phyloP scores from a whole-genome alignment of 2,797 vertebrate species.

The Coreius guichenoti region DNA sequence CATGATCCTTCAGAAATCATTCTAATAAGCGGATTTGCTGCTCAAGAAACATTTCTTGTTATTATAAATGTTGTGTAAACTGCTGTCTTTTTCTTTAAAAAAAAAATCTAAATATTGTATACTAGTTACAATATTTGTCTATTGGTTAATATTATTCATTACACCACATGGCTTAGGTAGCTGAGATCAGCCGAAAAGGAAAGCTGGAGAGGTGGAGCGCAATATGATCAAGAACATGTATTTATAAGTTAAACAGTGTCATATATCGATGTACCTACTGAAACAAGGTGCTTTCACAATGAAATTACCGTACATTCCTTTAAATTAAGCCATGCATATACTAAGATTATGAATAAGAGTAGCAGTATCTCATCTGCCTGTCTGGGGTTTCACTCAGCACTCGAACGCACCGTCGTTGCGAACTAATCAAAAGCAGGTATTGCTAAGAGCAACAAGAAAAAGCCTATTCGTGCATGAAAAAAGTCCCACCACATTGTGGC shows the following conservation, averaged over 20 bases:
- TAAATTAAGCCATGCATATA: not conserved
- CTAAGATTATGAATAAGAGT: not conserved
- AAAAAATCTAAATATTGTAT: too few relatives aligned
- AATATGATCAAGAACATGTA: not conserved
- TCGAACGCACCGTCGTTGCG: not conserved
- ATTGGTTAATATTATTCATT: not conserved
- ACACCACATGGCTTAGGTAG: not conserved
- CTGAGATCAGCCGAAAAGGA: not conserved
- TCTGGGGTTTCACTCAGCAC: slow-evolving; percentile 17
- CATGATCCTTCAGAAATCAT: not conserved
- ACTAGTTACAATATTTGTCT: not conserved
- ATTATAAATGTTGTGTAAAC: not conserved
- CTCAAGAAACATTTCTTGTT: not conserved
- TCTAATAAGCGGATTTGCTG: not conserved
- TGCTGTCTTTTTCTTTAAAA: too few relatives aligned
- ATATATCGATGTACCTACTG: not conserved
- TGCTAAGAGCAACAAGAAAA: slow-evolving; percentile 51
- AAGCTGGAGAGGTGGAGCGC: not conserved
- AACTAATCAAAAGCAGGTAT: slow-evolving; percentile 52
- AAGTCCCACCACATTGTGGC: slow-evolving; percentile 48
- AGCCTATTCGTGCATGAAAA: slow-evolving; percentile 42
- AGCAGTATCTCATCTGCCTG: slow-evolving; percentile 3
- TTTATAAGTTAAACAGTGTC: not conserved
- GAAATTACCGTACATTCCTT: not conserved
- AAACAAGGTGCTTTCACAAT: not conserved